phyloP scores from a whole-genome alignment of 2,888 invertebrate genomes.

The Orthonevra nobilis region DNA sequence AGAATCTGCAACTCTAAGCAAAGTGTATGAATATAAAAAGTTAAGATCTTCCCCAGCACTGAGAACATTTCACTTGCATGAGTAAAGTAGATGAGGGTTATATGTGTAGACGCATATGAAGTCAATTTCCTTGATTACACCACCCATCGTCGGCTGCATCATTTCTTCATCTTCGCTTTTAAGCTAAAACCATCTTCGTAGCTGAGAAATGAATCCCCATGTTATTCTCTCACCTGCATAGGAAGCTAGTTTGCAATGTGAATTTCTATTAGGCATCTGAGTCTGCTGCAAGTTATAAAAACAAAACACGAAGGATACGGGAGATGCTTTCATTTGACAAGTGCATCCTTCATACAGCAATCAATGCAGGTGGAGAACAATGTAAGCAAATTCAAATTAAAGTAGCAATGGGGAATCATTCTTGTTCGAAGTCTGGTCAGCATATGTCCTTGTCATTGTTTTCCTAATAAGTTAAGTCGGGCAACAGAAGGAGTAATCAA shows the following conservation, averaged over 20 bases:
- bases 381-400: constrained; percentile 33
- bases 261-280: constrained; percentile 53
- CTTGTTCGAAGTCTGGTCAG: background rate
- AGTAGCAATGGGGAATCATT: constrained; percentile 17
- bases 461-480: too few species aligned
- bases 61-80: constrained; percentile 42
- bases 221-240: constrained; percentile 56
- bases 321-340: constrained; percentile 52
- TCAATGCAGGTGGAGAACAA: constrained; percentile 40
- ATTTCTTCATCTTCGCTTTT: constrained; percentile 56
- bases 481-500: too few species aligned
- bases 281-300: constrained; percentile 47
- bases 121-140: constrained; percentile 62
- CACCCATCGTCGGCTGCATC: constrained; percentile 52
- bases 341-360: constrained; percentile 29
- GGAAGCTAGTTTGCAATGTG: constrained; percentile 36
- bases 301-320: constrained; percentile 20
- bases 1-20: constrained; percentile 42
- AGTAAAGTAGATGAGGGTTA: constrained; percentile 27
- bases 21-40: constrained; percentile 28
- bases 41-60: constrained; percentile 32
- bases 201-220: constrained; percentile 35
- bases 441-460: background rate
- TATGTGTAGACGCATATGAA: constrained; percentile 38
- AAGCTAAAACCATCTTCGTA: background rate